These are phyloP conservation scores for Aegypius monachus DNA, from an alignment of 2,113 vertebrate genomes.

Conservation along the genomic window DNA sequence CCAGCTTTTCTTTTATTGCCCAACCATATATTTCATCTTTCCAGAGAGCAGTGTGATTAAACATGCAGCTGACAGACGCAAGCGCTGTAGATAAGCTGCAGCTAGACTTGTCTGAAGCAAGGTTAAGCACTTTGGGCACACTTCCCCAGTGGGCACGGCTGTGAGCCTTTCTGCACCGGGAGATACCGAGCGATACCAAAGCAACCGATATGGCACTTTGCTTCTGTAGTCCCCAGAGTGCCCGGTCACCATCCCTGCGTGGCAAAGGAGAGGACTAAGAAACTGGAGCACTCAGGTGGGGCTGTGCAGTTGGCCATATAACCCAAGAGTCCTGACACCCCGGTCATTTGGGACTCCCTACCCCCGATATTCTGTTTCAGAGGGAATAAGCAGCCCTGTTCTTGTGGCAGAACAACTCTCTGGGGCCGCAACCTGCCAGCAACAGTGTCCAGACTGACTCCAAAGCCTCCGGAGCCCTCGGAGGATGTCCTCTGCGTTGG, in stretches of 20 bases:
- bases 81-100: background rate
- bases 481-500: background rate
- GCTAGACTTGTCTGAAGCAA: background rate
- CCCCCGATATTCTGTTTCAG: rapidly evolving
- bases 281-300: background rate
- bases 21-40: slow-evolving; percentile 6
- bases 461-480: background rate
- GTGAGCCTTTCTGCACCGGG: background rate
- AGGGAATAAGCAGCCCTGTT: background rate
- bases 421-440: background rate
- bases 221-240: background rate
- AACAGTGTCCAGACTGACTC: background rate
- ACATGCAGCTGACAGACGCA: background rate
- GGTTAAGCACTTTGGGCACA: background rate
- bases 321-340: background rate
- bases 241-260: rapidly evolving
- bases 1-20: slow-evolving; percentile 22
- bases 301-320: background rate
- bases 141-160: background rate
- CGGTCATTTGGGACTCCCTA: rapidly evolving
- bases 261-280: background rate
- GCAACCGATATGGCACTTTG: rapidly evolving
- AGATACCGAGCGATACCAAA: rapidly evolving
- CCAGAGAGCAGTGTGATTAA: background rate
- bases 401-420: background rate